Percentiles rank a stretch among this genome's conserved stretches.
These are phyloP conservation scores for Drosophila nigritarsus DNA, from an alignment of 2,888 invertebrate species.

Conservation along the genomic window DNA sequence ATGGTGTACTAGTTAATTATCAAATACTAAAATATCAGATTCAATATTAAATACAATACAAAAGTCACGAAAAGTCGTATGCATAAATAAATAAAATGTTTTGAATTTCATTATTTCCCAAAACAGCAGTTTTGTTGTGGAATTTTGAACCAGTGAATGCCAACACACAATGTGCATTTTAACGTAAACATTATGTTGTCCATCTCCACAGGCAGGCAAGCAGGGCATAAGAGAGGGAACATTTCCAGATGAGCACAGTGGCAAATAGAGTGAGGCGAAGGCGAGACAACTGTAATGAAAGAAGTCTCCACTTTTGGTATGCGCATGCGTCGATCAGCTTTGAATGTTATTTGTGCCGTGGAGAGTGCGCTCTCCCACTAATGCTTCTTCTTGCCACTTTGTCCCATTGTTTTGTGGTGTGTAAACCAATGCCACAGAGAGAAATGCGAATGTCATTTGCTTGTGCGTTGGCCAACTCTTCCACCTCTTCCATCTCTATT, in stretches of 20 bases:
- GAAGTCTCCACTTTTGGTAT: slow-evolving; percentile 45
- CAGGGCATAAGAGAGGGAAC: slow-evolving; percentile 2
- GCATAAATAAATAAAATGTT: not conserved
- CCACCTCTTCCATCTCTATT: slow-evolving; percentile 6
- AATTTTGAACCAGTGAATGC: slow-evolving; percentile 18
- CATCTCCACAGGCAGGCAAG: slow-evolving; percentile 24
- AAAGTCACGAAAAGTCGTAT: not conserved
- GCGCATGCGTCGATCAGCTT: slow-evolving; percentile 48
- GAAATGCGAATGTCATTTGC: slow-evolving; percentile 56
- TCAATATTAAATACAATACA: not conserved
- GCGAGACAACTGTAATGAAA: slow-evolving; percentile 32
- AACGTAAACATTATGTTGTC: slow-evolving; percentile 74
- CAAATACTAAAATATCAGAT: not conserved
- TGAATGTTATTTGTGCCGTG: slow-evolving; percentile 23
- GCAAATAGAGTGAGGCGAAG: not conserved
- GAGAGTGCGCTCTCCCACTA: slow-evolving; percentile 36
- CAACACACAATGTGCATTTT: slow-evolving; percentile 58
- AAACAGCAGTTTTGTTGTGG: not conserved
- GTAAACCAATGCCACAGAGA: slow-evolving; percentile 50
- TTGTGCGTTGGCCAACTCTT: slow-evolving; percentile 5
- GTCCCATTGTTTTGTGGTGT: slow-evolving; percentile 39
- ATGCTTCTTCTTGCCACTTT: slow-evolving; percentile 32
- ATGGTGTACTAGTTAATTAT: not conserved
- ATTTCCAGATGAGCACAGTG: slow-evolving; percentile 33
- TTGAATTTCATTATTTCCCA: not conserved